Base-by-base conservation (phyloP, 2,888 invertebrate species). In the Malthinus flaveolus region DNA sequence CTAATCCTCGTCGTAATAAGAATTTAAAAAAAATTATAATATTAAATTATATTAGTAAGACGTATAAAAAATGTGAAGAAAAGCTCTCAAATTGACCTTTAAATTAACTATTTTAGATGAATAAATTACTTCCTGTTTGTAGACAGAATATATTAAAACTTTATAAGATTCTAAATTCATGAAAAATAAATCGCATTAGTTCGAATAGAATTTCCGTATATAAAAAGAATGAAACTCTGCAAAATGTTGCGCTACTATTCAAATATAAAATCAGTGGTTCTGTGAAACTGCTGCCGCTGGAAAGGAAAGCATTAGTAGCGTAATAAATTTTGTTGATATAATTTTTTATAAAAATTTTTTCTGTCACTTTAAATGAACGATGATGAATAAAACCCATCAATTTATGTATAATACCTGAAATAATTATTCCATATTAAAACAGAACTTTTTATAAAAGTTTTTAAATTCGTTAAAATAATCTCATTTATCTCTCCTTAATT, bases 101-200 rank as follows among this genome's bases (percentile, higher is more conserved):
- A 48, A 54, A 59, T 54, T 54, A 53, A 54, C 54, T 59, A 53
- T 54, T 46, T 45, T 49, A 54, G 33, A 33, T 46, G 45, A 52
- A 48, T 49, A 59, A 59, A 54, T 54, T 59, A 59, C 54, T 53
- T 58, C 35, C 32, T 42, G 36, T 44, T 54, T 59, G 37, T 37
- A 32, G 39, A 37, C 49, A 46, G 59, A 59, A 59, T 58, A 58
- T 53, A 58, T 58, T 58, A 59, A 54, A 59, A 59, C 59, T 59
- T 58, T 39, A 58, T 54, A 59, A 45, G 54, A 54, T 59, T 59
- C 46, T 49, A 59, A 54, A 49, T 53, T 59, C 59, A 46, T 50
- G 54, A 54, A 59, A 54, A 54, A 54, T 59, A 59, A 59, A 59
- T 59, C 54, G 58, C 49, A 56, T 56, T 56, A 56, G 56, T 49